phyloP scores from a whole-genome alignment of 2,797 vertebrate genomes.

The Myotis pilosus region DNA sequence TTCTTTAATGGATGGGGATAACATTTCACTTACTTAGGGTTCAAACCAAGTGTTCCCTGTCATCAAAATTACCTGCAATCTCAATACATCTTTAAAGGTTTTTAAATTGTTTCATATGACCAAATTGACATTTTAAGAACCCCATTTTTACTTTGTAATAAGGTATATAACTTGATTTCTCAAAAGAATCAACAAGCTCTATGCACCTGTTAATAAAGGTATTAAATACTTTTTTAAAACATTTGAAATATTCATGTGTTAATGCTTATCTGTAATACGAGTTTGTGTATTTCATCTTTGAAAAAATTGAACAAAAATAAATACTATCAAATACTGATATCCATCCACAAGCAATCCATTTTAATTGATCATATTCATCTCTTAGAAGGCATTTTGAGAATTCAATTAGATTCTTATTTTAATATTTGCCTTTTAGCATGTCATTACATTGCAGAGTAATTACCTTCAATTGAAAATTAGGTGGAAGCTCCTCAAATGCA shows the following conservation, averaged over 20 bases:
- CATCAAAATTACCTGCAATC: neutral
- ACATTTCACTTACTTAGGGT: conserved; percentile 8
- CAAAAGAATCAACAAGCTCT: neutral
- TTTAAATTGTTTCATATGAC: neutral
- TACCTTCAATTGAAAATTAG: neutral
- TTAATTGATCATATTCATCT: conserved; percentile 15
- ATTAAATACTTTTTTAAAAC: neutral
- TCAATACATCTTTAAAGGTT: neutral
- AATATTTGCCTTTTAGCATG: conserved; percentile 10
- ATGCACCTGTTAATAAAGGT: neutral
- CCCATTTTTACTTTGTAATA: neutral
- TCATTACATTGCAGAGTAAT: conserved; percentile 10
- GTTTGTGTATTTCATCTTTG: conserved; percentile 37
- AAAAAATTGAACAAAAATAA: neutral
- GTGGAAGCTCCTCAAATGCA: neutral
- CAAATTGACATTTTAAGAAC: neutral
- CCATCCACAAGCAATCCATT: neutral
- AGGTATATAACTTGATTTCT: neutral
- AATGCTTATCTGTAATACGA: conserved; percentile 18
- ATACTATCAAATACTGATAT: conserved; percentile 11
- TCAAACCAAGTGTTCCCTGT: conserved; percentile 4
- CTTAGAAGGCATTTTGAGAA: neutral
- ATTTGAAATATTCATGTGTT: conserved; percentile 29
- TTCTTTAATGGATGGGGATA: neutral
- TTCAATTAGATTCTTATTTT: neutral